A percentile compares a stretch with the other conserved stretches of the same genome.
phyloP scores from a whole-genome alignment of 2,888 invertebrate species.

The Ctenicera cuprea region DNA sequence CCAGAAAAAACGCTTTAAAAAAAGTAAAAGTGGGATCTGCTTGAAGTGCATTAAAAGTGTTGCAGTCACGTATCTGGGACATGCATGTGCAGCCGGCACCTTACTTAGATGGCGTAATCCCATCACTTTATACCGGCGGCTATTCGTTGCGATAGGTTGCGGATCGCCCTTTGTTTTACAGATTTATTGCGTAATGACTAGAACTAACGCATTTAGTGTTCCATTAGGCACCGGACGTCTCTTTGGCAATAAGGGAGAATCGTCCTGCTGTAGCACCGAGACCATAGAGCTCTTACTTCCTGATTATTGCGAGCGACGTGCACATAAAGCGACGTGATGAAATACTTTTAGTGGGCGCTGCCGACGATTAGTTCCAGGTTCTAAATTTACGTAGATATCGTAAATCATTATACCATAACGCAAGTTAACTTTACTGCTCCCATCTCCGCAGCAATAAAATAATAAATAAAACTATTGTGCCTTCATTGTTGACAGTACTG shows the following conservation, averaged over 20 bases:
- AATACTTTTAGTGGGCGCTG: conserved; percentile 52
- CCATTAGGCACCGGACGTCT: conserved; percentile 53
- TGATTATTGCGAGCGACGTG: conserved; percentile 49
- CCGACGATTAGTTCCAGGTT: conserved; percentile 58
- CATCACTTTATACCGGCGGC: conserved; percentile 21
- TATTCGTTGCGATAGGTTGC: conserved; percentile 48
- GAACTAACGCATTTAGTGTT: conserved; percentile 56
- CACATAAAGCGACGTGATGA: conserved; percentile 54
- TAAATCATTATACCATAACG: conserved; percentile 53
- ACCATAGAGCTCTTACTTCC: conserved; percentile 48
- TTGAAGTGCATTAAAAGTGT: conserved; percentile 27
- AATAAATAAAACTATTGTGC: conserved; percentile 53
- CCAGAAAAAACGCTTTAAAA: not conserved
- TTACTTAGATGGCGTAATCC: conserved; percentile 34
- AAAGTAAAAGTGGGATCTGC: conserved; percentile 12
- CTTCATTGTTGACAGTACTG: conserved; percentile 42
- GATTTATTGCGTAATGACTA: conserved; percentile 49
- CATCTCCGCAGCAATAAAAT: conserved; percentile 48
- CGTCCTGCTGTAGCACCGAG: conserved; percentile 34
- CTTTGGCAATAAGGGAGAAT: conserved; percentile 43
- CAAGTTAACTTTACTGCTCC: conserved; percentile 48
- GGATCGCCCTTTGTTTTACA: conserved; percentile 53
- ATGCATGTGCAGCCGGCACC: conserved; percentile 42
- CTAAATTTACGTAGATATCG: conserved; percentile 56
- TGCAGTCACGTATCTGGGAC: conserved; percentile 48